Evolutionary conservation across 2,888 invertebrate genomes (phyloP).

Genomic region (Diadegma fenestrale): DNA sequence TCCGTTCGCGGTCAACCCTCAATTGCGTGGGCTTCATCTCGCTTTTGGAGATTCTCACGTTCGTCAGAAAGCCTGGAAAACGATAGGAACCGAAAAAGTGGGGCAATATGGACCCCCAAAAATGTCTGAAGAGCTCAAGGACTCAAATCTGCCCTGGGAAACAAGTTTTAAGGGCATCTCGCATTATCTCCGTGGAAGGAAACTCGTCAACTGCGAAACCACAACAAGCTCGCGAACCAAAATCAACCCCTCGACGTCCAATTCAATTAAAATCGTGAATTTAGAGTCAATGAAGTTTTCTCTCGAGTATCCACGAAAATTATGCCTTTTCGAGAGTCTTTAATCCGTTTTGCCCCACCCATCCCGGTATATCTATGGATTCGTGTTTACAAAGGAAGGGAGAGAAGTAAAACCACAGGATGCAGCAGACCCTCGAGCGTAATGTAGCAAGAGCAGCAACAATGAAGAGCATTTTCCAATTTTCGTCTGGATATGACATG

Average conservation of each 20-base stretch:
- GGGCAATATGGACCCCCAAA: background rate
- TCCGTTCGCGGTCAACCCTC: conserved; percentile 17
- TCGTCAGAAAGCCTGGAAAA: background rate
- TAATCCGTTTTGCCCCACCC: background rate
- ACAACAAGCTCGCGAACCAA: too few species aligned
- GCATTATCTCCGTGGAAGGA: too few species aligned
- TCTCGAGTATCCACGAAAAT: too few species aligned
- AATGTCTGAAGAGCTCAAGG: too few species aligned
- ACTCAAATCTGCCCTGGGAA: too few species aligned
- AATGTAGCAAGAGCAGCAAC: conserved; percentile 61
- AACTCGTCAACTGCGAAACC: too few species aligned
- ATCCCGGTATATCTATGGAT: background rate
- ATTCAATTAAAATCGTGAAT: background rate
- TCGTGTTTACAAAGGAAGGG: background rate
- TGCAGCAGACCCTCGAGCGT: conserved; percentile 62
- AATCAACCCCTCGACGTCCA: too few species aligned
- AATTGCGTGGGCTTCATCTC: conserved; percentile 25
- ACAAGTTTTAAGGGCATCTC: too few species aligned
- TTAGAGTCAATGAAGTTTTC: background rate
- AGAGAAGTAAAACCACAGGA: conserved; percentile 46
- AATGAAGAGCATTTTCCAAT: conserved; percentile 80
- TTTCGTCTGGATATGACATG: conserved; percentile 79
- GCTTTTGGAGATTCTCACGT: conserved; percentile 25
- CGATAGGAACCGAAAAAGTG: background rate
- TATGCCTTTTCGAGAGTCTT: too few species aligned